Evolutionary conservation across 2,888 invertebrate species (phyloP).

Genomic region (Caenorhabditis sp.): DNA sequence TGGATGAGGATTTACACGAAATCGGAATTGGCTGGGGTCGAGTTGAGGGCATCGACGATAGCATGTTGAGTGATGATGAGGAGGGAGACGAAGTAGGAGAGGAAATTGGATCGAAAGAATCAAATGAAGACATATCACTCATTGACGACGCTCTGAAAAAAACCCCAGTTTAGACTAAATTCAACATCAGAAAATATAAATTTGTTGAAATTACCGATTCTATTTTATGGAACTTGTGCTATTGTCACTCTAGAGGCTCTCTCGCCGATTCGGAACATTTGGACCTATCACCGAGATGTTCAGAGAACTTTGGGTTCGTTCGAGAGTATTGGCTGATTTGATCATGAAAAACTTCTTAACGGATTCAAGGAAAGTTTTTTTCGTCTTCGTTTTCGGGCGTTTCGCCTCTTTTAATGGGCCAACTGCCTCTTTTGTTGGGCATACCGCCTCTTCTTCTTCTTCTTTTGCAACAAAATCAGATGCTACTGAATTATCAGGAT

Average conservation of each 20-base stretch:
- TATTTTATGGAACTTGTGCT: background rate
- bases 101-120: constrained; percentile 2
- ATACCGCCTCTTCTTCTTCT: constrained; percentile 35
- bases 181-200: background rate
- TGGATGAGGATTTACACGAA: constrained; percentile 55
- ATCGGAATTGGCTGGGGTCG: constrained; percentile 26
- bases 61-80: constrained; percentile 53
- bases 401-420: constrained; percentile 38
- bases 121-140: constrained; percentile 49
- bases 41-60: constrained; percentile 21
- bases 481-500: constrained; percentile 1
- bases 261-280: no score
- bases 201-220: background rate
- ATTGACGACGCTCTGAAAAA: constrained; percentile 31
- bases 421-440: constrained; percentile 30
- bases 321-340: no score
- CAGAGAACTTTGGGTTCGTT: no score
- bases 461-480: background rate
- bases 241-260: no score
- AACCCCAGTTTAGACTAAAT: background rate
- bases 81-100: constrained; percentile 48
- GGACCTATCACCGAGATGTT: no score
- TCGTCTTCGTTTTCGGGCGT: constrained; percentile 11
- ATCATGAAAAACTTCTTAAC: no score
- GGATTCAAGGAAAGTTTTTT: no score